Base-by-base conservation (phyloP, 2,888 invertebrate genomes). In the Ashinkailepas kermadecensis region DNA sequence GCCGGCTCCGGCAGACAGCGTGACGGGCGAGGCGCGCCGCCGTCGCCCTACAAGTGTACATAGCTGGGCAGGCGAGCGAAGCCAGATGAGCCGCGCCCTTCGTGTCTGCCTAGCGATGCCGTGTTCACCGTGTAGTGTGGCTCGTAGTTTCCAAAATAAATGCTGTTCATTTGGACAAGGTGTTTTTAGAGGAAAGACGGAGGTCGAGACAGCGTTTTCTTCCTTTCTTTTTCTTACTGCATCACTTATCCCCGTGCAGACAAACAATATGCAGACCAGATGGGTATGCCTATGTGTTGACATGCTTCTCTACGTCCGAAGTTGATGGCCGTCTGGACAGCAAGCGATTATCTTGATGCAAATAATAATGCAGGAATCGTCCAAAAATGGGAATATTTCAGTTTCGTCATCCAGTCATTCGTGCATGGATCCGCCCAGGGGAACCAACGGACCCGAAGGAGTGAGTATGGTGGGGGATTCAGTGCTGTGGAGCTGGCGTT, bases 121-220 rank as follows among this genome's bases (percentile, higher is more conserved):
- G 25, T 67, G 70, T 70, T 70, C 70, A 70, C 39, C 39, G 70
- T 70, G 15, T 23, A 70, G 70, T 70, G 70, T 70, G 70, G 15
- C 70, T 70, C 39, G 70, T 70, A 70, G 70, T 70, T 70, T 70
- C 39, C 70, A 70, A 70, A 70, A 70, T 70, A 70, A 25, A 70
- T 70, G 70, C 70, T 70, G 70, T 70, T 70, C 70, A 70, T 39
- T 39, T 70, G 70, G 70, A 70, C 3, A 4, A 10, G 70, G 15
- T 21, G n/a, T n/a, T 64, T 21, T 64, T 21, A 64, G n/a, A 64
- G 9, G 8, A n/a, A 21, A 64, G 64, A 21, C 6, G n/a, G 8
- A n/a, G 64, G 21, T n/a, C n/a, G 9, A 64, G 21, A 64, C 21
- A 21, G n/a, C 21, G 21, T 18, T 64, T 9, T 21, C 21, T n/a